Percentiles rank a stretch among this genome's conserved stretches.
These are phyloP conservation scores for Tetranychus cinnabarinus DNA, from an alignment of 1,140 invertebrate genomes.

Conservation along the genomic window DNA sequence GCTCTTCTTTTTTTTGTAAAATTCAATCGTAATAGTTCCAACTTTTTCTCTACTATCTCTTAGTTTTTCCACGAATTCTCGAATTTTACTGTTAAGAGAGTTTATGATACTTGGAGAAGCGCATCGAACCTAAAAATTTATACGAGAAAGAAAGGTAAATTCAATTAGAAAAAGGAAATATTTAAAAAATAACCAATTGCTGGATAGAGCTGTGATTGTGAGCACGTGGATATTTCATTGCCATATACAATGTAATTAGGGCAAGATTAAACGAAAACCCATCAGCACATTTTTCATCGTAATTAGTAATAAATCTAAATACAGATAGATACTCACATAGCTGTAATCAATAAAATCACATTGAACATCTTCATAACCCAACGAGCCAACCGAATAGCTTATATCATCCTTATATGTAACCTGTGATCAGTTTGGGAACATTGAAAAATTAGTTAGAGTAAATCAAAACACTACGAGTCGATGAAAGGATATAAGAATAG, in stretches of 20 bases:
- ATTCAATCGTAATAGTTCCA: constrained; percentile 63
- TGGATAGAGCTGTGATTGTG: too few relatives aligned
- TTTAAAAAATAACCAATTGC: too few relatives aligned
- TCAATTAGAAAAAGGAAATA: too few relatives aligned
- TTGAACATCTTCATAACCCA: constrained; percentile 82
- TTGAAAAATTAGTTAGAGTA: constrained; percentile 1
- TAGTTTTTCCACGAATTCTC: constrained; percentile 17
- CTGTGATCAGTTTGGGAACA: constrained; percentile 15
- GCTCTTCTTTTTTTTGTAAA: constrained; percentile 64
- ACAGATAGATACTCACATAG: constrained; percentile 36
- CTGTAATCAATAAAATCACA: constrained; percentile 94
- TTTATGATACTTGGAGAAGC: constrained; percentile 49
- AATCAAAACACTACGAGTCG: background rate
- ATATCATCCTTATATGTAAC: constrained; percentile 79
- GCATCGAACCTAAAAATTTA: constrained; percentile 41
- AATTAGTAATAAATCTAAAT: background rate
- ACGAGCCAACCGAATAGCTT: constrained; percentile 76
- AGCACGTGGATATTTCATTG: too few relatives aligned
- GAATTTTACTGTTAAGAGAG: constrained; percentile 51
- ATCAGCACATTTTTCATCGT: too few relatives aligned
- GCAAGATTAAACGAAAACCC: too few relatives aligned
- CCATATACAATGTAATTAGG: too few relatives aligned
- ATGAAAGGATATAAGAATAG: background rate
- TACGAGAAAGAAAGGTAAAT: too few relatives aligned
- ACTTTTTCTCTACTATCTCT: constrained; percentile 30